Evolutionary conservation across 2,113 vertebrate genomes (phyloP).

Genomic region (Hydropotes inermis): DNA sequence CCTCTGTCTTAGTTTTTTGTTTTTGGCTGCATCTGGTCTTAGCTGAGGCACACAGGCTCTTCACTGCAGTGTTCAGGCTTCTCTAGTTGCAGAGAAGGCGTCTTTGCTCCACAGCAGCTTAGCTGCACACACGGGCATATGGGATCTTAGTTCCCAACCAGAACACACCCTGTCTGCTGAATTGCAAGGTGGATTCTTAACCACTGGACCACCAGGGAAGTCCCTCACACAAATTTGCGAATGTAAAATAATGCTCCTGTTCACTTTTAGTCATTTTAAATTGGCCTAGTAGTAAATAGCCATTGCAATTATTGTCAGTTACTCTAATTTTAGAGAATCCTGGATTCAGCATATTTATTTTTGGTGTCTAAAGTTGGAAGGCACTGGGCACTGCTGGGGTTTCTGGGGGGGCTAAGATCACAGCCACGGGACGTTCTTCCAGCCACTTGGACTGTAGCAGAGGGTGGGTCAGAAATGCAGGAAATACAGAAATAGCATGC

Average conservation of each 20-base stretch:
- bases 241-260: not conserved
- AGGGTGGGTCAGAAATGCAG: no score
- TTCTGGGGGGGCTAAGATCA: fast-evolving
- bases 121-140: no score
- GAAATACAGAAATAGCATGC: not conserved
- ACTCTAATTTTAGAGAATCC: not conserved
- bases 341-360: not conserved
- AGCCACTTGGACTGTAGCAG: not conserved
- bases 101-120: no score
- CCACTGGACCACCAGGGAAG: no score
- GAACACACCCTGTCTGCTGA: no score
- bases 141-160: no score
- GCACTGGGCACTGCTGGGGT: not conserved
- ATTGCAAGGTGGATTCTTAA: no score
- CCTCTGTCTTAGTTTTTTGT: no score
- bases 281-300: not conserved
- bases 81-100: no score
- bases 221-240: not conserved
- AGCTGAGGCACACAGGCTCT: no score
- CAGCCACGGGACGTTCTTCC: not conserved
- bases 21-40: no score
- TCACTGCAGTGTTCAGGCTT: no score
- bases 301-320: not conserved
- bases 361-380: not conserved
- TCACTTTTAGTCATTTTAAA: slow-evolving; percentile 1